phyloP scores from a whole-genome alignment of 2,113 vertebrate genomes.

The Nothobranchius furzeri region DNA sequence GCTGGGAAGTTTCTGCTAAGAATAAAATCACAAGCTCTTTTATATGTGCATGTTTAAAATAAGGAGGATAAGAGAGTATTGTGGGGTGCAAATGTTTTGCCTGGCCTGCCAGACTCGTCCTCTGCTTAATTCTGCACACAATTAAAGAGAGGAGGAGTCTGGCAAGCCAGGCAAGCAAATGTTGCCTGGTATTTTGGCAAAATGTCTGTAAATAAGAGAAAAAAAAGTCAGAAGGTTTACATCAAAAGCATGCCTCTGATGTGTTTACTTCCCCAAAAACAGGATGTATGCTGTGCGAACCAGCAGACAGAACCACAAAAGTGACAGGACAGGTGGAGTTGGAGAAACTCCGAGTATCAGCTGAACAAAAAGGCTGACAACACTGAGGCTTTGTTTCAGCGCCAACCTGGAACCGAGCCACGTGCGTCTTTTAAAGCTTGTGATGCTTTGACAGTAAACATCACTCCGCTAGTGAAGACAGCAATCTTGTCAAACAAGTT shows the following conservation, averaged over 20 bases:
- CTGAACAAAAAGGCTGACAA: constrained; percentile 24
- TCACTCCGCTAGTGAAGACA: background rate
- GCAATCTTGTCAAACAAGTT: constrained; percentile 41
- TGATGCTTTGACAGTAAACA: constrained; percentile 27
- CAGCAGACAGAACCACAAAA: constrained; percentile 2
- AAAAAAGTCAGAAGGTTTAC: background rate
- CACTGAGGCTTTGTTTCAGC: constrained; percentile 52
- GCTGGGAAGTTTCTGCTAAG: constrained; percentile 52
- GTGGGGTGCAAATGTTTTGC: constrained; percentile 38
- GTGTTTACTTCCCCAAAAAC: background rate
- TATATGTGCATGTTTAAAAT: constrained; percentile 44
- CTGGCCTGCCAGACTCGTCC: too few relatives aligned
- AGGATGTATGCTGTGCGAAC: background rate
- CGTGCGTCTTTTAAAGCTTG: background rate
- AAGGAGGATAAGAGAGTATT: constrained; percentile 40
- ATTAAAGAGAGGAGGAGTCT: too few relatives aligned
- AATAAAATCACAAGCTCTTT: constrained; percentile 58
- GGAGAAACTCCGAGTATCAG: constrained; percentile 25
- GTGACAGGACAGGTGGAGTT: background rate
- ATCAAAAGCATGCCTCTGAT: background rate
- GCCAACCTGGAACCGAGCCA: constrained; percentile 37
- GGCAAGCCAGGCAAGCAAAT: background rate
- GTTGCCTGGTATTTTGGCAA: constrained; percentile 43
- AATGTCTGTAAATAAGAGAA: constrained; percentile 23
- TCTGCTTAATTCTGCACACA: too few relatives aligned